A percentile compares a stretch with the other conserved stretches of the same genome.
Conservation (phyloP, 2,113 vertebrate species). For the Dicaeum eximium region DNA sequence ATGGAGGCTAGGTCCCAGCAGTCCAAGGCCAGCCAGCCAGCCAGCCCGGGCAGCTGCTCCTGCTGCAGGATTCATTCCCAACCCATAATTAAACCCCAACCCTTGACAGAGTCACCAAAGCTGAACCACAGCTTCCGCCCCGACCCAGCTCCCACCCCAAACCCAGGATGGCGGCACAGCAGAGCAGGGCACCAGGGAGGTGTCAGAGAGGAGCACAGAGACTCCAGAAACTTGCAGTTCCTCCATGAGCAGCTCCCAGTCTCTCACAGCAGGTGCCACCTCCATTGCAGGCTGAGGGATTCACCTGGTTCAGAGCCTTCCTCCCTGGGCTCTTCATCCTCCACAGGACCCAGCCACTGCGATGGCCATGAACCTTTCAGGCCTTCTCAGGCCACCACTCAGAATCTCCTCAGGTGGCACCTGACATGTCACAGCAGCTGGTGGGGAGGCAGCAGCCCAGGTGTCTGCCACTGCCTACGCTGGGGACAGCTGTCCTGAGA, state of each 20-base stretch:
- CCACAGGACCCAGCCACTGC: rapidly evolving
- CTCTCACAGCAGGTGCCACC: rapidly evolving
- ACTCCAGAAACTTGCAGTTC: neutral
- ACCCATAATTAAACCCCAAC: neutral
- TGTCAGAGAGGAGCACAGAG: neutral
- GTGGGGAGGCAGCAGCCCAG: no score
- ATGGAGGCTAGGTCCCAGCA: neutral
- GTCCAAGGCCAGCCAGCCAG: neutral
- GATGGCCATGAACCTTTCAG: rapidly evolving
- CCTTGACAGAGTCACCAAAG: neutral
- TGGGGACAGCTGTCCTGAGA: no score
- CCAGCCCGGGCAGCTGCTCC: neutral
- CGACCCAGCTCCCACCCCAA: neutral
- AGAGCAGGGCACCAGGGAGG: neutral
- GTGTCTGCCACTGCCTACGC: rapidly evolving
- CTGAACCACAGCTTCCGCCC: neutral
- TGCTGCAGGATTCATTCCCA: neutral
- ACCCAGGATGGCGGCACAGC: rapidly evolving
- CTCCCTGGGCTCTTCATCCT: rapidly evolving
- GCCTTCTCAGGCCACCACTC: neutral
- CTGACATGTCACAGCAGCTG: neutral
- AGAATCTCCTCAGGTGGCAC: neutral
- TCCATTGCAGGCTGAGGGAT: rapidly evolving
- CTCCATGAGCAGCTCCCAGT: neutral
- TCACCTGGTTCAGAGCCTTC: neutral